phyloP scores from a whole-genome alignment of 2,888 invertebrate species.

The Ophion ventricosus region DNA sequence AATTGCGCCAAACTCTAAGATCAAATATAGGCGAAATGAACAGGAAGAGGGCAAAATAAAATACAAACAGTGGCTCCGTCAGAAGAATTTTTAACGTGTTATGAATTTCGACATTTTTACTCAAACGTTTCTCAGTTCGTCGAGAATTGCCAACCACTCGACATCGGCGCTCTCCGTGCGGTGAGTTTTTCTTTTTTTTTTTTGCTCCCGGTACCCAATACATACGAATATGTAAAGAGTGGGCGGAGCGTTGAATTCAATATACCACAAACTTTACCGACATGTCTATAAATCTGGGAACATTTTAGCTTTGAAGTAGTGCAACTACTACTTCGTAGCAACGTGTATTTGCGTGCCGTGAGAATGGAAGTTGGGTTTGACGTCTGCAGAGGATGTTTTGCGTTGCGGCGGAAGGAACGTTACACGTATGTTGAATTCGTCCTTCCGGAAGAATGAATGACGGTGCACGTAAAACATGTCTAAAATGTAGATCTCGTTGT shows the following conservation, averaged over 20 bases:
- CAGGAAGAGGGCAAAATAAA: background rate
- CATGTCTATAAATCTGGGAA: conserved; percentile 37
- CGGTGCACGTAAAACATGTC: conserved; percentile 9
- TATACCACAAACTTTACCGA: conserved; percentile 30
- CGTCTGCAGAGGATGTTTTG: conserved; percentile 25
- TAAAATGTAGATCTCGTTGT: conserved; percentile 29
- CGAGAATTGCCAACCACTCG: conserved; percentile 4
- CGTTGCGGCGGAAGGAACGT: conserved; percentile 27
- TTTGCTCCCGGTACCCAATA: background rate
- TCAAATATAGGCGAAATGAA: background rate
- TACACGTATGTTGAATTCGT: conserved; percentile 31
- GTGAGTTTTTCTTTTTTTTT: conserved; percentile 27
- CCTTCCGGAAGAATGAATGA: conserved; percentile 53
- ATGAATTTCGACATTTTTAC: conserved; percentile 1
- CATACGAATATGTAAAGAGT: background rate
- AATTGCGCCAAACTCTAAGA: background rate
- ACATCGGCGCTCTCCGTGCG: conserved; percentile 11
- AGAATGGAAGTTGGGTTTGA: conserved; percentile 24
- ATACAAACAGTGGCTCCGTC: background rate
- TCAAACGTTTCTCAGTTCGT: conserved; percentile 17
- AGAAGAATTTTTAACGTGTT: conserved; percentile 1
- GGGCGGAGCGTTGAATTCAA: conserved; percentile 34
- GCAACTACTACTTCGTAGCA: conserved; percentile 29
- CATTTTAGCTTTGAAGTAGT: conserved; percentile 37
- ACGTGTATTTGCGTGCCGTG: conserved; percentile 18